Percentiles rank a stretch among this genome's conserved stretches.
These are phyloP conservation scores for Teinopalpus imperialis DNA, from an alignment of 2,888 invertebrate species.

Conservation along the genomic window DNA sequence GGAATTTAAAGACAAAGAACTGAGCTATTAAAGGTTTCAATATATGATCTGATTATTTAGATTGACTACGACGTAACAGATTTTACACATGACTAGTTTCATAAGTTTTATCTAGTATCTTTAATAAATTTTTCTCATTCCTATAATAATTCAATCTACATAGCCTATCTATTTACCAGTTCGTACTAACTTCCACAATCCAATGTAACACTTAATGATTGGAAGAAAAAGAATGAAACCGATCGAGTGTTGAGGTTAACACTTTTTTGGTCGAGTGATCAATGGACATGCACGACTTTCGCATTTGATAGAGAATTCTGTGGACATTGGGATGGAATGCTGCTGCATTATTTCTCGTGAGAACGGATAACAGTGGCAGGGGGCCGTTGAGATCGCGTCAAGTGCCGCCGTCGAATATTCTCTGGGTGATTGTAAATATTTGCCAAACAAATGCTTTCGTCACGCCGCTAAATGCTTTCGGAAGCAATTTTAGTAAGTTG, in stretches of 20 bases:
- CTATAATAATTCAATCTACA: too few relatives aligned
- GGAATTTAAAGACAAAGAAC: too few relatives aligned
- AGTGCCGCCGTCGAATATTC: constrained; percentile 63
- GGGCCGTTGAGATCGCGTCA: constrained; percentile 41
- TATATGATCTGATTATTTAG: too few relatives aligned
- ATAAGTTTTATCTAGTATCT: constrained; percentile 27
- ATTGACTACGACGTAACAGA: too few relatives aligned
- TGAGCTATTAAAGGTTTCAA: too few relatives aligned
- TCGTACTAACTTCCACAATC: constrained; percentile 14
- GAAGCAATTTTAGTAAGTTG: constrained; percentile 57
- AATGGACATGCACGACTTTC: constrained; percentile 77
- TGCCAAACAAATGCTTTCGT: constrained; percentile 74
- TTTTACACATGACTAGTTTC: constrained; percentile 7
- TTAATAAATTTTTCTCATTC: constrained; percentile 21
- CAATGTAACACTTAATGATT: constrained; percentile 43
- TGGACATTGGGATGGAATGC: constrained; percentile 66
- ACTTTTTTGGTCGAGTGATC: constrained; percentile 67
- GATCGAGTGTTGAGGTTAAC: constrained; percentile 52
- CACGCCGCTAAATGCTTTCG: constrained; percentile 67
- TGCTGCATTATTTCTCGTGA: constrained; percentile 74
- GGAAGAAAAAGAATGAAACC: constrained; percentile 54
- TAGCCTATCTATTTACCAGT: constrained; percentile 10
- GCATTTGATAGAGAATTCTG: constrained; percentile 67
- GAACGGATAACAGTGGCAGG: constrained; percentile 54
- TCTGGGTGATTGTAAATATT: constrained; percentile 70